Conservation (phyloP, 2,113 vertebrate species). For the Suricata suricatta region DNA sequence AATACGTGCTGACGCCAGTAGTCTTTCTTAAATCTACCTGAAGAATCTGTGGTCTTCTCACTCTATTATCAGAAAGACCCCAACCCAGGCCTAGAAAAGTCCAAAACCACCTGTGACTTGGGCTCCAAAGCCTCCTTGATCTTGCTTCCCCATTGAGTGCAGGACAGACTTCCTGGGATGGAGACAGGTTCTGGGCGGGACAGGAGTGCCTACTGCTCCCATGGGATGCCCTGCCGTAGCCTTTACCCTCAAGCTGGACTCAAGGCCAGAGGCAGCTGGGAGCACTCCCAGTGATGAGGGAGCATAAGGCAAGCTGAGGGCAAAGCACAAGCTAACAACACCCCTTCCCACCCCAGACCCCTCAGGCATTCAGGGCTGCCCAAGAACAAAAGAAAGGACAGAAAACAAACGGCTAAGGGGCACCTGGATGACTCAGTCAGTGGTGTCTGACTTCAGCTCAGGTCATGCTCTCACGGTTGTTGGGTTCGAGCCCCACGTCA, state of each 20-base stretch:
- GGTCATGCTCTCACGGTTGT: too few species aligned
- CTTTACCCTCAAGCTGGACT: not conserved
- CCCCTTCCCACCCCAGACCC: too few species aligned
- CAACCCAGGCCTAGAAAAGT: not conserved
- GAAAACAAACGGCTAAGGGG: too few species aligned
- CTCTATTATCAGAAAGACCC: not conserved
- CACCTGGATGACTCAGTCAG: too few species aligned
- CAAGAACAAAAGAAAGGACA: too few species aligned
- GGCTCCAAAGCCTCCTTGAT: not conserved
- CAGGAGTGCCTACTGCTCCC: not conserved
- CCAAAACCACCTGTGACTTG: not conserved
- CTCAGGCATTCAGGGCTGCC: too few species aligned
- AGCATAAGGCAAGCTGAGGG: too few species aligned
- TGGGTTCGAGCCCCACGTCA: too few species aligned
- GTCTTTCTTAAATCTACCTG: not conserved
- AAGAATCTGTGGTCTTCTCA: not conserved
- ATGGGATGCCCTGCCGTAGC: not conserved
- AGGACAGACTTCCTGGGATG: not conserved
- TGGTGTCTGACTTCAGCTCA: too few species aligned
- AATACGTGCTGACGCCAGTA: not conserved
- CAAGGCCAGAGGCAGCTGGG: not conserved
- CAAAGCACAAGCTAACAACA: too few species aligned
- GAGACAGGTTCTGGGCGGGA: not conserved
- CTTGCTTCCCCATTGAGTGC: not conserved
- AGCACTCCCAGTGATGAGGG: not conserved